phyloP scores from a whole-genome alignment of 23 tunicate genomes.

The Diplosoma virens region DNA sequence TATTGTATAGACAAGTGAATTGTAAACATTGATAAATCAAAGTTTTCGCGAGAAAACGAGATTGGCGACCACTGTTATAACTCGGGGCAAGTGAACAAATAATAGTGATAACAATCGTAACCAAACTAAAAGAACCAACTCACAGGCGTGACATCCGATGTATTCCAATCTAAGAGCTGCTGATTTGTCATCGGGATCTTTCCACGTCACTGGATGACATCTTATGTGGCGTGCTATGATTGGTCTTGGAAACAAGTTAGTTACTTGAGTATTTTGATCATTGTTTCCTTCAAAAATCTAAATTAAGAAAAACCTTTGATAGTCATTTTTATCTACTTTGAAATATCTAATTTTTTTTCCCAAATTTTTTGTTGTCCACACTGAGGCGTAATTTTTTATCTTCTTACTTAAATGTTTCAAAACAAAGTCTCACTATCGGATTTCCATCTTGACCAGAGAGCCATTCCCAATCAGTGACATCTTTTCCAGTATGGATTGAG shows the following conservation, averaged over 20 bases:
- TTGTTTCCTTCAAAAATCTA: slow-evolving; percentile 79
- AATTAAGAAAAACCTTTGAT: neutral
- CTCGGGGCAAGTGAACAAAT: too few relatives aligned
- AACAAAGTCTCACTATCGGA: slow-evolving; percentile 46
- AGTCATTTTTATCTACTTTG: too few relatives aligned
- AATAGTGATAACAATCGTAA: too few relatives aligned
- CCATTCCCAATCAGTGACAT: slow-evolving; percentile 76
- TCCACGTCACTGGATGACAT: slow-evolving; percentile 57
- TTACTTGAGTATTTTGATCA: slow-evolving; percentile 88
- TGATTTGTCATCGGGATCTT: too few relatives aligned
- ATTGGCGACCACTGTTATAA: too few relatives aligned
- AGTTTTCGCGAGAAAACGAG: too few relatives aligned
- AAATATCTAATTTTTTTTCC: too few relatives aligned
- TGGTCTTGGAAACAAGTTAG: slow-evolving; percentile 87
- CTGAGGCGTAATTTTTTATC: neutral
- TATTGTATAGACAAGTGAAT: too few relatives aligned
- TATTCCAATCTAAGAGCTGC: slow-evolving; percentile 73
- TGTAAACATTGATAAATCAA: too few relatives aligned
- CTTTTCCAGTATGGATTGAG: slow-evolving; percentile 31
- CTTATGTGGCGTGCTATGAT: slow-evolving; percentile 81
- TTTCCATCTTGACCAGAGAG: slow-evolving; percentile 55
- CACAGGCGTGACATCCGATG: slow-evolving; percentile 85
- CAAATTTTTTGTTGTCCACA: too few relatives aligned
- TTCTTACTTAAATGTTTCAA: neutral
- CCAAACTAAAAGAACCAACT: too few relatives aligned